Base-by-base conservation (phyloP, 2,888 invertebrate genomes). In the Meteorus cinctellus region DNA sequence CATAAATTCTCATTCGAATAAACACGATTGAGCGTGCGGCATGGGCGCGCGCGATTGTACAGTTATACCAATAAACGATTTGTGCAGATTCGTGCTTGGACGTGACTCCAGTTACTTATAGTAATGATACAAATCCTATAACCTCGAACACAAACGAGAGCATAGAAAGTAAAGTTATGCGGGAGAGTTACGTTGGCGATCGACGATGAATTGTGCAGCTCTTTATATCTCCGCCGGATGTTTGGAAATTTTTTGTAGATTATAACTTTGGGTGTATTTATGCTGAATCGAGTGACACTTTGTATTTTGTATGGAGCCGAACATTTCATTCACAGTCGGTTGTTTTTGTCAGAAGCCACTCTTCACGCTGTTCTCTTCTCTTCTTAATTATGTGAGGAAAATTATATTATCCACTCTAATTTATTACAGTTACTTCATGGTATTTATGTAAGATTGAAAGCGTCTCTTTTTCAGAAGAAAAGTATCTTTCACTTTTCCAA, bases 21-120 rank as follows among this genome's bases (percentile, higher is more conserved):
- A 81, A 79, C 80, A 80, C 79, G 80, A 78, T 78, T 74, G 67
- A 72, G 71, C 76, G 72, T 73, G 55, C 55, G 76, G 78, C 66
- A 36, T 69, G 69, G 74, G 72, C 77, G 73, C 70, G 69, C 66
- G 73, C 76, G 68, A 74, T 77, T 80, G 79, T 81, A 82, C 82
- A 81, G 82, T 82, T 81, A 82, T 81, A 80, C 78, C 80, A 80
- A 81, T 81, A 80, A 81, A 82, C 81, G 80, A 82, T 82, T 83
- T 82, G 83, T 80, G 80, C 81, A 79, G 80, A 81, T 81, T 81
- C 79, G 78, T 81, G 79, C 81, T 77, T 60, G 72, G 78, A 81
- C 82, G 81, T 79, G 80, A 81, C 80, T 80, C 79, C 79, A 81
- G 80, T 82, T 82, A 80, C 81, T 82, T 79, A 78, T 80, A 76